Evolutionary conservation across 92 coral and sea anemone species (phyloP).

Genomic region (Parazoanthus swiftii): DNA sequence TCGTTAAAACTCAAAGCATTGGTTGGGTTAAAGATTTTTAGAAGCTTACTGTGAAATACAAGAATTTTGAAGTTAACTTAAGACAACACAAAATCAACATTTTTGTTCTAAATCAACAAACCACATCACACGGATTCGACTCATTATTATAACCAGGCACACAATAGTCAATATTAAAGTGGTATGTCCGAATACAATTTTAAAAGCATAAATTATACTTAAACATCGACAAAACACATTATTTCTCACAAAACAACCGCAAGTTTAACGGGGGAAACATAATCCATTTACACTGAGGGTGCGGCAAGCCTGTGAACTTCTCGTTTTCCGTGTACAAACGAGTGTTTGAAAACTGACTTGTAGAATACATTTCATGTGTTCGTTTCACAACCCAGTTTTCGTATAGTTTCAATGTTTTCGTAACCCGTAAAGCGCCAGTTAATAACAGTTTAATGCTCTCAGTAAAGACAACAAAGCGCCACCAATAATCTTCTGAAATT

Average conservation of each 20-base stretch:
- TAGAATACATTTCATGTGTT: constrained; percentile 12
- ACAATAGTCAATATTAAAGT: not conserved
- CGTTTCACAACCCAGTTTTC: not conserved
- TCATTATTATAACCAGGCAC: not conserved
- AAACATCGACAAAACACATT: not conserved
- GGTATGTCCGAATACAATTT: not conserved
- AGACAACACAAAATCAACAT: not conserved
- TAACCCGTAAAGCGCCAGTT: constrained; percentile 14
- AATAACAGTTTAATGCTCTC: constrained; percentile 20
- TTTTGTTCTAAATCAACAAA: constrained; percentile 33
- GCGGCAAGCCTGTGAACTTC: not conserved
- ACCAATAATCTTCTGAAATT: not conserved
- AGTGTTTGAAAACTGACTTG: not conserved
- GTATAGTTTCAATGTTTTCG: not conserved
- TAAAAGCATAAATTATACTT: not conserved
- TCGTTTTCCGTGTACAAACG: not conserved
- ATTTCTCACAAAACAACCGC: not conserved
- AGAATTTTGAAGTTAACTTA: not conserved
- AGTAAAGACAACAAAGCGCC: not conserved
- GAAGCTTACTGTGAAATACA: not conserved
- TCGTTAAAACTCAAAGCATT: not conserved
- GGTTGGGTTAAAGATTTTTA: not conserved
- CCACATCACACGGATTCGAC: not conserved
- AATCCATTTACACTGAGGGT: constrained; percentile 3
- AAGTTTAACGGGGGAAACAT: constrained; percentile 5